Evolutionary conservation across 2,797 vertebrate genomes (phyloP).

Genomic region (Coregonus suidteri): DNA sequence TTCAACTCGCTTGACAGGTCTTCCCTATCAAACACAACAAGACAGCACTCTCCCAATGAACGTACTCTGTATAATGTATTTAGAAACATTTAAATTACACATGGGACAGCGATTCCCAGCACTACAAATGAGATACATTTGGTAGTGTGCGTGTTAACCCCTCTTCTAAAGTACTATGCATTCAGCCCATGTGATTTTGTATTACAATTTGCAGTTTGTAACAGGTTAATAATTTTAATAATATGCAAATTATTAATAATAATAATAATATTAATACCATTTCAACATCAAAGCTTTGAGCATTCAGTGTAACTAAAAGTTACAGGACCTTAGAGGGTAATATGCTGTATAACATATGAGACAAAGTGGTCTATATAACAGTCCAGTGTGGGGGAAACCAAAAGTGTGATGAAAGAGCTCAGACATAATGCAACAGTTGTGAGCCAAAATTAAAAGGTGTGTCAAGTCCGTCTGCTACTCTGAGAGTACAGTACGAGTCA

Average conservation of each 20-base stretch:
- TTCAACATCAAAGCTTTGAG: neutral
- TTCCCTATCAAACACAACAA: neutral
- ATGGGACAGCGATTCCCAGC: neutral
- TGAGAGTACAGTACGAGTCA: neutral
- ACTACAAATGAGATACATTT: neutral
- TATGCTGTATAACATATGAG: neutral
- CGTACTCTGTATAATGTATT: neutral
- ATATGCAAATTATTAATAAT: neutral
- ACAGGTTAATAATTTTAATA: too few relatives aligned
- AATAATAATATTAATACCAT: neutral
- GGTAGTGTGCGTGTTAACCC: neutral
- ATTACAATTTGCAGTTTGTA: neutral
- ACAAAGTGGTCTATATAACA: neutral
- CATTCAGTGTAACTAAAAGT: neutral
- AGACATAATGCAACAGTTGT: slow-evolving; percentile 5
- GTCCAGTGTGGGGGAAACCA: neutral
- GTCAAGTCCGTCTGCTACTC: neutral
- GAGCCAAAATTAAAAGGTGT: neutral
- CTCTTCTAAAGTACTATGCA: neutral
- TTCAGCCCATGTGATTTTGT: neutral
- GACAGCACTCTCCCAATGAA: neutral
- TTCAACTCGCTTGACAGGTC: too few relatives aligned
- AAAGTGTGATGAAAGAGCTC: slow-evolving; percentile 9
- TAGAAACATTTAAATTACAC: neutral
- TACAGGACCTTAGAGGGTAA: neutral